Evolutionary conservation across 2,797 vertebrate species (phyloP), one percentile per base, ranked within the genome.

Genomic region (Squalus acanthias): DNA sequence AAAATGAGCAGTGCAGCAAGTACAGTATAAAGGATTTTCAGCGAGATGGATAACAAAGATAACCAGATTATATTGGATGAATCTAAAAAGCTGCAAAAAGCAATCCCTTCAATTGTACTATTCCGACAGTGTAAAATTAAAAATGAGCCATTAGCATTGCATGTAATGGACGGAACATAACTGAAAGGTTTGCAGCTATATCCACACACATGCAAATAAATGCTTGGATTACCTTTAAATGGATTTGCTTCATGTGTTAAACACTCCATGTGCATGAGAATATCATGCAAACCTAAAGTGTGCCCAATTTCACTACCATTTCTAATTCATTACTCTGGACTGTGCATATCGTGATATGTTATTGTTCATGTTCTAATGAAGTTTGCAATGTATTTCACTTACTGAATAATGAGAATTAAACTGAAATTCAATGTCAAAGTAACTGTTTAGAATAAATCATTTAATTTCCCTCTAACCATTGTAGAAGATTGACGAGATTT

Each of bases 261-360:
- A 99, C 99, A 99, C 99, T 99, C 39, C 96, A 99, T 99, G 99
- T 99, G 99, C 99, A 99, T 99, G 99, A 99, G 98, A 99, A 99
- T 99, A 99, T 99, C 98, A 98, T 99, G 99, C 98, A 99, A 98
- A 99, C 98, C 98, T 99, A 98, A 99, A 97, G 65, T 97, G 98
- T 98, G 98, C 99, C 98, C 98, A 98, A 98, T 98, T 98, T 98
- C 98, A 98, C 99, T 99, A 97, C 98, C 98, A 98, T 98, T 98
- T 97, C 97, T 97, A 97, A 96, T 97, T 98, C 98, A 97, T 97
- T 98, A 39, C 98, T 98, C 98, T 97, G 6, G 97, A 98, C 98
- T 98, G 98, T 98, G 98, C 99, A 98, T 99, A 39, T 98, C 97
- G 98, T 97, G 98, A 98, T 97, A 98, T 39, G 39, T 39, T 39